A percentile compares a stretch with the other conserved stretches of the same genome.
phyloP scores from a whole-genome alignment of 2,113 vertebrate genomes.

The Galeopterus variegatus region DNA sequence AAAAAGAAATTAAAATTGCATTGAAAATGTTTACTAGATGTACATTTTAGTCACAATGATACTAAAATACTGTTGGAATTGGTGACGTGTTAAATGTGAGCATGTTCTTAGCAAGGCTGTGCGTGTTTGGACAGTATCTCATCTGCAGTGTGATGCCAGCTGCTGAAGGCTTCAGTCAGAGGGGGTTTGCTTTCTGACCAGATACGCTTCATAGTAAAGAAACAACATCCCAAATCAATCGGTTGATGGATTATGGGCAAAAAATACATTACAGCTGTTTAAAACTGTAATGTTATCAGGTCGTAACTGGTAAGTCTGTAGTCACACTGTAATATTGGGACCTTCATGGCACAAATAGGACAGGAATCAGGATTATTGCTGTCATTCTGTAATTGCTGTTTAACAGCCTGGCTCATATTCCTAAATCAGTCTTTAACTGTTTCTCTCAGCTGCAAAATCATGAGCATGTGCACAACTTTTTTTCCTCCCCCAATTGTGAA shows the following conservation, averaged over 20 bases:
- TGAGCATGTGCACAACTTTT: conserved; percentile 40
- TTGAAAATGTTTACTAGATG: conserved; percentile 54
- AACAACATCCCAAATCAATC: not conserved
- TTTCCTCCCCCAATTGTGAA: conserved; percentile 22
- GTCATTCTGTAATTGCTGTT: conserved; percentile 42
- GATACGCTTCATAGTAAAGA: conserved; percentile 14
- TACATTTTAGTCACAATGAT: conserved; percentile 19
- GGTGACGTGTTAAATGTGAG: conserved; percentile 32
- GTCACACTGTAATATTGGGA: not conserved
- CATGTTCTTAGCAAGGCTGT: conserved; percentile 13
- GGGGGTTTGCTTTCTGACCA: conserved; percentile 40
- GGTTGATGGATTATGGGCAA: conserved; percentile 40
- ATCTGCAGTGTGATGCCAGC: not conserved
- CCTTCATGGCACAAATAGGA: not conserved
- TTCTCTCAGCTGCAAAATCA: conserved; percentile 50
- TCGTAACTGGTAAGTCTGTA: not conserved
- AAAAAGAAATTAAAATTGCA: conserved; percentile 46
- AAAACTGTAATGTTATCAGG: conserved; percentile 3
- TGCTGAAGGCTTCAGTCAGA: not conserved
- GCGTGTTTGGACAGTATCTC: not conserved
- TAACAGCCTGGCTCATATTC: conserved; percentile 35
- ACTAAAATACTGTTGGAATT: not conserved
- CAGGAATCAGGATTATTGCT: conserved; percentile 43
- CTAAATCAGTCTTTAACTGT: conserved; percentile 38
- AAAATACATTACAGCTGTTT: conserved; percentile 55